phyloP scores from a whole-genome alignment of 2,113 vertebrate genomes.

The Petrocephalus microphthalmus region DNA sequence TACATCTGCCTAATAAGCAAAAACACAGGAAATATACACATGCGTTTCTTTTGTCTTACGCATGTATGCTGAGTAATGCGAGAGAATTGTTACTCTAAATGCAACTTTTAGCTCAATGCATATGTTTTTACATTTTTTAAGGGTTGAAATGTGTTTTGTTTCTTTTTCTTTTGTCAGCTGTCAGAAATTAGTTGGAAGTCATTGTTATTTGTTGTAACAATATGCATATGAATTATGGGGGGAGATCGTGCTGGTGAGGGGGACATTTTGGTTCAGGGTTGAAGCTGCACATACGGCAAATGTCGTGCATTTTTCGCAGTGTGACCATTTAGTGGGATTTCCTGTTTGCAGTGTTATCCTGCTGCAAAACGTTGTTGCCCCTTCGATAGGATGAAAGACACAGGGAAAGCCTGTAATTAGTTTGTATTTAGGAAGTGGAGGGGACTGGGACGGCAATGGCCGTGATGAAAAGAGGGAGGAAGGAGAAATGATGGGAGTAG shows the following conservation, averaged over 20 bases:
- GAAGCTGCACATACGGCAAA: background rate
- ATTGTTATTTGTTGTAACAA: background rate
- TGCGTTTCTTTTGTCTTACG: background rate
- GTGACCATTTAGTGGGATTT: background rate
- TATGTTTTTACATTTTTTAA: background rate
- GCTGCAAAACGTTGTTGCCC: background rate
- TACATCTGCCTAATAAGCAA: background rate
- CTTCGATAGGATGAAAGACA: background rate
- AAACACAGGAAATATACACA: background rate
- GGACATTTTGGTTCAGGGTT: background rate
- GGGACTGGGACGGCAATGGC: background rate
- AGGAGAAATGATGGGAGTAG: background rate
- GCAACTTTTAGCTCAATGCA: background rate
- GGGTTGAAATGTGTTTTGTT: background rate
- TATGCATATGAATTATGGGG: background rate
- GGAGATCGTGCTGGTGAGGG: background rate
- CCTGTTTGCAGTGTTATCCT: conserved; percentile 1
- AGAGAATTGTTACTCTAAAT: background rate
- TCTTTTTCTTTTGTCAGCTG: background rate
- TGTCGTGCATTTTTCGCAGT: background rate
- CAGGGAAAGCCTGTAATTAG: background rate
- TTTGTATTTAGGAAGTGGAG: conserved; percentile 1
- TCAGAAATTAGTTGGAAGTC: background rate
- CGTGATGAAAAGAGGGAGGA: conserved; percentile 5
- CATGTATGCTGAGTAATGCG: background rate